phyloP scores from a whole-genome alignment of 2,113 vertebrate genomes.

The Microcebus lehilahytsara region DNA sequence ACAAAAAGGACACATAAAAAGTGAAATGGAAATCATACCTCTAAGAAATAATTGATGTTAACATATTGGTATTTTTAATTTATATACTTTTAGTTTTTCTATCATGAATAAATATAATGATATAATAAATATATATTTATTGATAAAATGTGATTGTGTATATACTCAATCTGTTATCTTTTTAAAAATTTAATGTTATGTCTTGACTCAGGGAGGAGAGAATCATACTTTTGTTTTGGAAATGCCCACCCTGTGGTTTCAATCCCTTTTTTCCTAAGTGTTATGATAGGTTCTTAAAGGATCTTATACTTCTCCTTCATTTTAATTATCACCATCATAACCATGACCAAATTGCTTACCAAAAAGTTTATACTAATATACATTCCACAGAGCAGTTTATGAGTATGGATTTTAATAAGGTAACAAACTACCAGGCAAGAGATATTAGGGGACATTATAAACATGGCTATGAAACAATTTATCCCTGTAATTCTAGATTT shows the following conservation, averaged over 20 bases:
- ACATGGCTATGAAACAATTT: neutral
- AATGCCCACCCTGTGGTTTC: neutral
- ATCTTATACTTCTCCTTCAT: neutral
- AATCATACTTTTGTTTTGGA: neutral
- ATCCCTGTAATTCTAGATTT: neutral
- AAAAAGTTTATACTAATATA: neutral
- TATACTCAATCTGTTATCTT: neutral
- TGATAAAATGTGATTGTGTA: neutral
- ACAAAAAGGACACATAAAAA: neutral
- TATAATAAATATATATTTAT: neutral
- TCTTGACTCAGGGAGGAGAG: neutral
- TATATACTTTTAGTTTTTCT: neutral
- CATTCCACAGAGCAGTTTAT: neutral
- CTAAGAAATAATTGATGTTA: neutral
- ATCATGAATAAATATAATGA: neutral
- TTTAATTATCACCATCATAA: neutral
- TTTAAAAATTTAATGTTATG: neutral
- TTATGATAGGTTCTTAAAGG: neutral
- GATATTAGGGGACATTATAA: neutral
- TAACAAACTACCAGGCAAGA: neutral
- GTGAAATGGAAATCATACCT: neutral
- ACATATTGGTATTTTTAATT: neutral
- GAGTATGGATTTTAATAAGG: neutral
- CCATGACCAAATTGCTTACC: neutral
- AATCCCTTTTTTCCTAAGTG: neutral